Percentiles rank a stretch among this genome's conserved stretches.
Conservation (phyloP, 1,140 invertebrate genomes). For the Elymnias hypermnestra region DNA sequence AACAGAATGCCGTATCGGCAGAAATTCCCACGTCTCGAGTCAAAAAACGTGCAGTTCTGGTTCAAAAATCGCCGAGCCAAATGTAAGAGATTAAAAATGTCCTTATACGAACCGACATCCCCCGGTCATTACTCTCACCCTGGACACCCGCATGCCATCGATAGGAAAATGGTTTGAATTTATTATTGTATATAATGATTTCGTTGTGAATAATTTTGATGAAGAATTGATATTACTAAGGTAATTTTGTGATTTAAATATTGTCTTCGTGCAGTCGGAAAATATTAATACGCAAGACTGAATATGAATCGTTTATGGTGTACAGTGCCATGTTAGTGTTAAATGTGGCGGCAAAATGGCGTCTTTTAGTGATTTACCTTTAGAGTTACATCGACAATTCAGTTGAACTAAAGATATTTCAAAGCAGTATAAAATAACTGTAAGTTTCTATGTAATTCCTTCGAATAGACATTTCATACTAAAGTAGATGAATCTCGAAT, state of each 20-base stretch:
- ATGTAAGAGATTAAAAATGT: slow-evolving; percentile 95
- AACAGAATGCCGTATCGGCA: slow-evolving; percentile 96
- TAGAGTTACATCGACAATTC: slow-evolving; percentile 33
- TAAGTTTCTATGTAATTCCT: slow-evolving; percentile 19
- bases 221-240: slow-evolving; percentile 4
- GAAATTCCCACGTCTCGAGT: slow-evolving; percentile 96
- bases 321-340: slow-evolving; percentile 71
- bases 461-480: slow-evolving; percentile 36
- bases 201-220: slow-evolving; percentile 6
- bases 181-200: slow-evolving; percentile 5
- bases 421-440: slow-evolving; percentile 20
- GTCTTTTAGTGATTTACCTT: slow-evolving; percentile 27
- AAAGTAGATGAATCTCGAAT: slow-evolving; percentile 54
- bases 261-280: slow-evolving; percentile 31
- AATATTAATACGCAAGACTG: slow-evolving; percentile 60
- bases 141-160: slow-evolving; percentile 58
- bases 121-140: slow-evolving; percentile 68
- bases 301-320: slow-evolving; percentile 62
- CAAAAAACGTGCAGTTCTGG: slow-evolving; percentile 99
- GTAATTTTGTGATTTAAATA: slow-evolving; percentile 7
- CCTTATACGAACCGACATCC: slow-evolving; percentile 81
- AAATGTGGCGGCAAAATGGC: slow-evolving; percentile 26
- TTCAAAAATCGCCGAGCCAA: slow-evolving; percentile 97
- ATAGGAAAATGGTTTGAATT: slow-evolving; percentile 60
- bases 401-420: slow-evolving; percentile 22